Base-by-base conservation (phyloP, 2,797 vertebrate species). In the Gymnocypris eckloni region DNA sequence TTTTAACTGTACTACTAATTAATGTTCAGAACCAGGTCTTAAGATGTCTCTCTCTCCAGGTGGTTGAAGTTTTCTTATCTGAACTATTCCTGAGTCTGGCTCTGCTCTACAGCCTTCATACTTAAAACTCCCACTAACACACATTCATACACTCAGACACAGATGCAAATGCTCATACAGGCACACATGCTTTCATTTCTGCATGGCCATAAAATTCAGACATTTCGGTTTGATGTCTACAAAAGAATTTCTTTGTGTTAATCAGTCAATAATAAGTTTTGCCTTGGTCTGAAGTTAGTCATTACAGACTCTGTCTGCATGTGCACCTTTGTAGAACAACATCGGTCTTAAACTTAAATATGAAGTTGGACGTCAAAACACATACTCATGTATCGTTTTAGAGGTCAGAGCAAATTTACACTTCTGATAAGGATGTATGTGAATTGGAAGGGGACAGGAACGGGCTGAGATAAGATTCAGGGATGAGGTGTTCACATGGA, bases 21-120 rank as follows among this genome's bases (percentile, higher is more conserved):
- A 39, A 25, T 41, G 25, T 79, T 70, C 50, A 70, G 13, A 79
- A 61, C 52, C 79, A 59, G 28, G 12, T 82, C 4, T 75, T 45
- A n/a, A 28, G n/a, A 20, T 25, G 15, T 84, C 33, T 80, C 39
- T 66, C 71, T 54, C 66, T 83, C 81, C 95, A 95, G 94, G 93
- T 95, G 94, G 90, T 94, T 92, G 87, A 92, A 93, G 91, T 94
- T 92, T 88, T 91, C 93, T 95, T 94, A 94, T 94, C 93, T 52
- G 90, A 90, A 91, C 91, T 89, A 77, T 93, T 93, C 90, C 87
- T 91, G 41, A 87, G 86, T 88, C 83, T 90, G 93, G 92, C 93
- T 92, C 89, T 86, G 81, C 41, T 90, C 91, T 92, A 86, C 61
- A 91, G 91, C 93, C 94, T 94, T 95, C 92, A 80, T 87, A 54